Evolutionary conservation across 2,113 vertebrate genomes (phyloP).

Genomic region (Myotis yumanensis): DNA sequence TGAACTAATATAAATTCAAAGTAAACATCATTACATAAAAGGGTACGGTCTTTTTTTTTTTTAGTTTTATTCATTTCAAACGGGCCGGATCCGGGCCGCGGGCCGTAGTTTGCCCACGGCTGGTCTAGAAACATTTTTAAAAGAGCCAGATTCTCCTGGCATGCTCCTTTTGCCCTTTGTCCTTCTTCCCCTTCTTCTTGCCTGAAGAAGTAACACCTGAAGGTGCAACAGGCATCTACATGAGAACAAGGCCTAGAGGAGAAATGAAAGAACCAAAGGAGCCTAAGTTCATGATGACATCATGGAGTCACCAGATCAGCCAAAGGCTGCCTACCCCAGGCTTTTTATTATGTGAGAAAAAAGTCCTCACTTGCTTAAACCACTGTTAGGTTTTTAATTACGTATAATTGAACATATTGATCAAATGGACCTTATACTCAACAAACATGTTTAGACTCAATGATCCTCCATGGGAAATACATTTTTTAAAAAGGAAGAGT

Average conservation of each 20-base stretch:
- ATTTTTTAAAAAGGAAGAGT: neutral
- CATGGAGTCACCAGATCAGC: neutral
- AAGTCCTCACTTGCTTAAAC: conserved; percentile 1
- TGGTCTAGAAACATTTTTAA: neutral
- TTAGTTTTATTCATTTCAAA: too few relatives aligned
- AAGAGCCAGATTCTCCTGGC: neutral
- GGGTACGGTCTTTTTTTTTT: too few relatives aligned
- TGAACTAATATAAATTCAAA: too few relatives aligned
- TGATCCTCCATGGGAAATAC: neutral
- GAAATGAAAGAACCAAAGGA: neutral
- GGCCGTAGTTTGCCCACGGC: too few relatives aligned
- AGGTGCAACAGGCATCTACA: neutral
- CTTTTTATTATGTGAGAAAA: neutral
- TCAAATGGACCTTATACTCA: neutral
- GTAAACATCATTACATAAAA: too few relatives aligned
- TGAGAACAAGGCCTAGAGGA: neutral
- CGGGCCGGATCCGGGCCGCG: too few relatives aligned
- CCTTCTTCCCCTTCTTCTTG: neutral
- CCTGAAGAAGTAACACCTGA: neutral
- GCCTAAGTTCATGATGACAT: neutral
- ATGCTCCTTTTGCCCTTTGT: neutral
- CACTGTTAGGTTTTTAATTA: neutral
- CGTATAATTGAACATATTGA: neutral
- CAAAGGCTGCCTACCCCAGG: neutral
- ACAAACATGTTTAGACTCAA: neutral